Conservation (phyloP, 2,797 vertebrate genomes). For the Artibeus jamaicensis region DNA sequence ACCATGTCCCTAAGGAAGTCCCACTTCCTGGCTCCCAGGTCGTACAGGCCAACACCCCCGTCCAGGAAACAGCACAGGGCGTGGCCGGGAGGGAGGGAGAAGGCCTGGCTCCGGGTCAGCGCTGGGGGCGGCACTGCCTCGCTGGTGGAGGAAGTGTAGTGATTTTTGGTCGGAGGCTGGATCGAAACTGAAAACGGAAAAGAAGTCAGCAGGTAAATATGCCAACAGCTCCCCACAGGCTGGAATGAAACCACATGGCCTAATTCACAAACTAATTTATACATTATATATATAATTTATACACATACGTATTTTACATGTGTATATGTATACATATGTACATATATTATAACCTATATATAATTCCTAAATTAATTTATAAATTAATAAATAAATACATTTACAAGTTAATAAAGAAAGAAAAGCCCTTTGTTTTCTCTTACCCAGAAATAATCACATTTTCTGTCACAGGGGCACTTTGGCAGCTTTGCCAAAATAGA, state of each 20-base stretch:
- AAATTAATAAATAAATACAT: neutral
- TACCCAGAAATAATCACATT: neutral
- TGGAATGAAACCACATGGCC: neutral
- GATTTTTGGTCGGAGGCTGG: constrained; percentile 88
- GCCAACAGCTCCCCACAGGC: neutral
- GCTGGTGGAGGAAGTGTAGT: constrained; percentile 95
- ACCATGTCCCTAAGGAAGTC: constrained; percentile 98
- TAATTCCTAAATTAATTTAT: too few species aligned
- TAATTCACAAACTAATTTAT: neutral
- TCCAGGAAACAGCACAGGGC: constrained; percentile 98
- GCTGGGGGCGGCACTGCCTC: constrained; percentile 93
- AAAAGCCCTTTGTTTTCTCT: neutral
- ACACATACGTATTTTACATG: too few species aligned
- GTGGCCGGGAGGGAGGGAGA: constrained; percentile 95
- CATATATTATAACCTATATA: too few species aligned
- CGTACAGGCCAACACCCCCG: constrained; percentile 97
- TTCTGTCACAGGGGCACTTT: neutral
- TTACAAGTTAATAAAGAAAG: neutral
- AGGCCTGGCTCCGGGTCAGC: constrained; percentile 92
- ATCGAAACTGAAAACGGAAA: constrained; percentile 78
- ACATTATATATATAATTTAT: neutral
- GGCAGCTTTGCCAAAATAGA: neutral
- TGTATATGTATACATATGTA: too few species aligned
- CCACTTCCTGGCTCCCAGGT: constrained; percentile 98
- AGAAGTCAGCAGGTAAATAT: neutral